Base-by-base conservation (phyloP, 2,888 invertebrate genomes). In the Xanthostigma xanthostigma region DNA sequence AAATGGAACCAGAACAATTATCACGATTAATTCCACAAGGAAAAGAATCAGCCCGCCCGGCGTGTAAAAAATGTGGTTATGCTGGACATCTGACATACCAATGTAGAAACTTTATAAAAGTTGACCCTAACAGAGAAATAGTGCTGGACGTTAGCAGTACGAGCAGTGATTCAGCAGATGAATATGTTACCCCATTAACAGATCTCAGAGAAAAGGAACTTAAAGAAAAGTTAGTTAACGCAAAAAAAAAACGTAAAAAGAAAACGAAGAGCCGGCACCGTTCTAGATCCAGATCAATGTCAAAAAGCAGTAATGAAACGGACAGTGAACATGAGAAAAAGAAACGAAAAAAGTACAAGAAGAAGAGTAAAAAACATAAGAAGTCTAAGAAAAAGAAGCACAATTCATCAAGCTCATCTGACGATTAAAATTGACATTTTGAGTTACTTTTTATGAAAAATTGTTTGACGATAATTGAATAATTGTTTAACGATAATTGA, bases 81-180 rank as follows among this genome's bases (percentile, higher is more conserved):
- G 88, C 91, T 52, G 95, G 95, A 2, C 95, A 96, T 66, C 74
- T 96, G 58, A 95, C 96, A 11, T 95, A 86, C 66, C 95, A 96
- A 64, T 96, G 95, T 62, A 74, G 94, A 58, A 96, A 96, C 67
- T 94, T 95, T 65, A 81, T 94, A 49, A 90, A 93, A 75, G 80
- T 93, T 33, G 92, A 95, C 62, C 93, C 94, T 1, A 84, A 89
- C 61, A 92, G 90, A 63, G 94, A 93, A 62, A 85, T 89, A 58
- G 84, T 95, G 2, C 66, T 95, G 49, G 95, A 95, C 64, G 89
- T 95, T 1, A 92, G 92, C 62, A 93, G 93, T 59, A 95, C 94
- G 5, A 93, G 92, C 58, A 92, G 91, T 51, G 92, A 92, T 58
- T 84, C 85, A 17, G 84, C 84, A 53, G 74, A 77, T 41, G 85